A percentile compares a stretch with the other conserved stretches of the same genome.
phyloP scores from a whole-genome alignment of 2,113 vertebrate species.

The Psittacula cyanocephala region DNA sequence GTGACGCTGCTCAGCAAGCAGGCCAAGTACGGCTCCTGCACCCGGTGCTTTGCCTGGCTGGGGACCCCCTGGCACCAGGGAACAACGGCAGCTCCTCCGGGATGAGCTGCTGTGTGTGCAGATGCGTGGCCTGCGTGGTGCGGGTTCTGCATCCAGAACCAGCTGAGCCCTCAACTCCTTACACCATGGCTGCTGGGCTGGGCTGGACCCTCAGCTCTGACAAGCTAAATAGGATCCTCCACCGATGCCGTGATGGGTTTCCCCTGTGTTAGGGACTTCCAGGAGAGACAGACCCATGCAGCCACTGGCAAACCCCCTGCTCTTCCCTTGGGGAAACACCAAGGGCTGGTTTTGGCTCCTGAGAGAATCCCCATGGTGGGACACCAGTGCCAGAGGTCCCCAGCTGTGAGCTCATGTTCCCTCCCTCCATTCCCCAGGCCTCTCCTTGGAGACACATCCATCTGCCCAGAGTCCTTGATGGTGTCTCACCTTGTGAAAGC shows the following conservation, averaged over 20 bases:
- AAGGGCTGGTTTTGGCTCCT: accelerated
- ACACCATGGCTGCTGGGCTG: accelerated
- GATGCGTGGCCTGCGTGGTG: not conserved
- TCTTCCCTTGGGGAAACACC: not conserved
- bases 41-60: not conserved
- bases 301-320: not conserved
- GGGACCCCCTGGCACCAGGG: not conserved
- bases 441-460: not conserved
- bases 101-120: not conserved
- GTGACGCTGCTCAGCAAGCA: conserved; percentile 94
- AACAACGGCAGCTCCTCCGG: accelerated
- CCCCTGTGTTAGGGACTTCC: not conserved
- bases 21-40: conserved; percentile 80
- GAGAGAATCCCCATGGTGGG: not conserved
- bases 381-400: not conserved
- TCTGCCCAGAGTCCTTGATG: not conserved
- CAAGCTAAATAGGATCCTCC: not conserved
- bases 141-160: not conserved
- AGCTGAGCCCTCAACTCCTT: not conserved
- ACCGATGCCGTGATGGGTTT: accelerated
- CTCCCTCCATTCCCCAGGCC: not conserved
- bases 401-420: not conserved
- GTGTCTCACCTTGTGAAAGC: not conserved
- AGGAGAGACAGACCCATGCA: not conserved
- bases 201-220: not conserved